Percentiles rank a stretch among this genome's conserved stretches.
Evolutionary conservation across 2,113 vertebrate species (phyloP).

Genomic region (Phylloscopus trochiloides): DNA sequence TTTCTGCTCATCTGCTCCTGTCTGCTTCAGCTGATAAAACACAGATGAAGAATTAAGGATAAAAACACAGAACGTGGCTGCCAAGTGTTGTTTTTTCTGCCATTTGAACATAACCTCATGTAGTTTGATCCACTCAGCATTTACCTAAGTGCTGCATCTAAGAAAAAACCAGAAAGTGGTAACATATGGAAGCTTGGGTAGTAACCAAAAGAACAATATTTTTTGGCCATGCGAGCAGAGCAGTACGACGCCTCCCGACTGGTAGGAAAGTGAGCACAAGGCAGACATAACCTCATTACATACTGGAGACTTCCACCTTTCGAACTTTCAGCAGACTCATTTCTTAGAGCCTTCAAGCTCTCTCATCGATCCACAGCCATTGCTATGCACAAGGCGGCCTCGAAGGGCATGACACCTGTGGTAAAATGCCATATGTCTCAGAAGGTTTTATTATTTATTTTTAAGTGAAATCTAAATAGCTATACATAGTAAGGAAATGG

Average conservation of each 20-base stretch:
- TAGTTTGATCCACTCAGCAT: conserved; percentile 45
- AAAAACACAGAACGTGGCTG: conserved; percentile 58
- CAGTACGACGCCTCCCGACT: background rate
- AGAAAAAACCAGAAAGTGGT: background rate
- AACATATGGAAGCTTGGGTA: conserved; percentile 60
- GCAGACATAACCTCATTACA: conserved; percentile 68
- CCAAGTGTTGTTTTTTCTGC: conserved; percentile 65
- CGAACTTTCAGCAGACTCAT: conserved; percentile 64
- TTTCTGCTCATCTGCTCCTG: conserved; percentile 65
- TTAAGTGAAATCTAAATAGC: conserved; percentile 39
- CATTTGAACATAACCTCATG: conserved; percentile 54
- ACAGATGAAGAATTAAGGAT: conserved; percentile 69
- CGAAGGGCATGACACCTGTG: conserved; percentile 33
- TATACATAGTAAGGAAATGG: conserved; percentile 37
- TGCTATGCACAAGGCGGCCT: conserved; percentile 54
- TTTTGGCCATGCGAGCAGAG: conserved; percentile 39
- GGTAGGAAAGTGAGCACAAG: background rate
- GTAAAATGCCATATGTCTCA: conserved; percentile 33
- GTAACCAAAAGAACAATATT: conserved; percentile 45
- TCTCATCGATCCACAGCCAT: conserved; percentile 38
- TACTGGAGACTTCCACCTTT: conserved; percentile 49
- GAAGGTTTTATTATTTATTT: conserved; percentile 62
- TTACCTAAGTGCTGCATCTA: conserved; percentile 39
- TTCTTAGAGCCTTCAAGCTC: conserved; percentile 66
- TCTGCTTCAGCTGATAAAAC: conserved; percentile 73